phyloP scores from a whole-genome alignment of 2,797 vertebrate genomes.

The Rhinatrema bivittatum region DNA sequence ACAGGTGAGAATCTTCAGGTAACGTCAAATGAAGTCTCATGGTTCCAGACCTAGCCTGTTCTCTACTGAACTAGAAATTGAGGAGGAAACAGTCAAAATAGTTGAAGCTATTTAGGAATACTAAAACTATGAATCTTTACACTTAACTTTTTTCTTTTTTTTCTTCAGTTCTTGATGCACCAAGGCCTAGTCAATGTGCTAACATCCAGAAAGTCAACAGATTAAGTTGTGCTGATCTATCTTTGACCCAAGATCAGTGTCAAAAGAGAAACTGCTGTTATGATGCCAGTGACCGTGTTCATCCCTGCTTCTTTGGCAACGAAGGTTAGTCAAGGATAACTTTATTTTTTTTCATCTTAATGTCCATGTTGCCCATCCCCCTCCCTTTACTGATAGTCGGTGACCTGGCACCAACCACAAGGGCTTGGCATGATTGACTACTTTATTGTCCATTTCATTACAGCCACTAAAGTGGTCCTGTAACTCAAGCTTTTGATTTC shows the following conservation, averaged over 20 bases:
- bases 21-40: no score
- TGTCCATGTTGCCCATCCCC: background rate
- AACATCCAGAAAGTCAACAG: background rate
- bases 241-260: background rate
- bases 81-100: no score
- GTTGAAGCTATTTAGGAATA: no score
- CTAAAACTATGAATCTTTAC: no score
- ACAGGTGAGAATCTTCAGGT: no score
- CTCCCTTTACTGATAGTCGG: no score
- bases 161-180: slow-evolving; percentile 7
- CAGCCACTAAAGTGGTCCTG: no score
- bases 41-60: no score
- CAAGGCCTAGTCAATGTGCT: background rate
- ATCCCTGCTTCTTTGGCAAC: slow-evolving; percentile 12
- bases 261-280: slow-evolving; percentile 8
- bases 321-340: background rate
- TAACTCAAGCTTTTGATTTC: no score
- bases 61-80: background rate
- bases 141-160: no score
- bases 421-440: background rate
- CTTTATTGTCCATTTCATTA: no score
- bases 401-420: background rate
- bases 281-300: background rate
- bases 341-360: background rate
- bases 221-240: background rate